Conservation (phyloP, 2,113 vertebrate genomes). For the Myiozetetes cayanensis region DNA sequence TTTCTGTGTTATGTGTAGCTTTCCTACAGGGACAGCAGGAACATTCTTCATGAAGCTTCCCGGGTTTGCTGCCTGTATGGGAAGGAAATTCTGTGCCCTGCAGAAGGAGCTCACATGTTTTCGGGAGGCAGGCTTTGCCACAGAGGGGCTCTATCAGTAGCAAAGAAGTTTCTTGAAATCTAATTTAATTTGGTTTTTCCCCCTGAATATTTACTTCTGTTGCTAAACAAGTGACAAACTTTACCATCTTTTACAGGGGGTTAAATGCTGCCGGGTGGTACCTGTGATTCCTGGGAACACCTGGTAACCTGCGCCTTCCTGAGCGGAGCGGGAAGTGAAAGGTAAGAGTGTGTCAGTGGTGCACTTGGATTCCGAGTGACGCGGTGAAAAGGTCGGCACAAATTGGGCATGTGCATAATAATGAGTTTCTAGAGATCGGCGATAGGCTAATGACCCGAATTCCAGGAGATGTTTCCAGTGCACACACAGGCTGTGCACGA, state of each 20-base stretch:
- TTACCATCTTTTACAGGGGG: background rate
- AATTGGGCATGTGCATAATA: background rate
- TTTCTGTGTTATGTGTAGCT: background rate
- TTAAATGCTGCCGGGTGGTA: background rate
- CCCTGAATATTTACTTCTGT: background rate
- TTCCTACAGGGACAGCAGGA: background rate
- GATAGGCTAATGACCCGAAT: background rate
- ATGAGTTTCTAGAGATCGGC: background rate
- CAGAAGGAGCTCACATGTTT: background rate
- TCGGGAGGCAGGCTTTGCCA: background rate
- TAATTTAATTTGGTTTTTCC: rapidly evolving
- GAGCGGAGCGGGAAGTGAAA: background rate
- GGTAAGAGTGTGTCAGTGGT: background rate
- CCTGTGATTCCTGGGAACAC: background rate
- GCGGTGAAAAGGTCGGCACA: background rate
- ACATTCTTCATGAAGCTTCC: background rate
- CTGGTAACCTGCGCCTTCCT: background rate
- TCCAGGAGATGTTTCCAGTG: background rate
- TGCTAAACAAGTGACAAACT: background rate
- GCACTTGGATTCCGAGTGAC: background rate
- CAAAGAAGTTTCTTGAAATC: background rate
- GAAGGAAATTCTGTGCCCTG: background rate
- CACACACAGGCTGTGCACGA: background rate
- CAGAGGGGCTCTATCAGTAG: background rate
- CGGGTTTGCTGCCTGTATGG: background rate